Evolutionary conservation across 1,140 invertebrate species (phyloP).

Genomic region (Mylabris phalerata): DNA sequence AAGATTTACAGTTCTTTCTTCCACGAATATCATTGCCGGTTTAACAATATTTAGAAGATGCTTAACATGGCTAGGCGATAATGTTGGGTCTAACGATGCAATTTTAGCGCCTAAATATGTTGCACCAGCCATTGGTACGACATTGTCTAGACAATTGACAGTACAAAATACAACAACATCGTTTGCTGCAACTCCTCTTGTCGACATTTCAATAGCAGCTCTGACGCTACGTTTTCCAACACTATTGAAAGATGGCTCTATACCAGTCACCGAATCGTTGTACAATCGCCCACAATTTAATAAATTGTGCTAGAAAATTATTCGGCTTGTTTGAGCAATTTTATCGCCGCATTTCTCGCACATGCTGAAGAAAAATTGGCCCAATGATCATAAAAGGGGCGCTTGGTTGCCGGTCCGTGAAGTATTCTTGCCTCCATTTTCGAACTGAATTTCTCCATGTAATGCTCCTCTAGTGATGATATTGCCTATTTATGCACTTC

Average conservation of each 20-base stretch:
- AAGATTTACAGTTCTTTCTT: conserved; percentile 13
- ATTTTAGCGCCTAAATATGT: not conserved
- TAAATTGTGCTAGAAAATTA: not conserved
- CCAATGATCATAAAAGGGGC: not conserved
- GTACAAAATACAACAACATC: conserved; percentile 8
- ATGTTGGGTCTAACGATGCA: conserved; percentile 24
- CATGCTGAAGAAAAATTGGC: not conserved
- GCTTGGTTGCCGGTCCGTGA: not conserved
- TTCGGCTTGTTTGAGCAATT: conserved; percentile 16
- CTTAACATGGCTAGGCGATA: conserved; percentile 18
- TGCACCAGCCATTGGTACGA: conserved; percentile 1
- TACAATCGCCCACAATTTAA: not conserved
- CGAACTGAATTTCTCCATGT: too few species aligned
- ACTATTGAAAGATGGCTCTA: conserved; percentile 1
- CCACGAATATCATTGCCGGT: conserved; percentile 32
- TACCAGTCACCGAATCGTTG: not conserved
- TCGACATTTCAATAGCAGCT: conserved; percentile 1
- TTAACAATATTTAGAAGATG: conserved; percentile 21
- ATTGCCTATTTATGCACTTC: too few species aligned
- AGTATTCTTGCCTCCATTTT: not conserved
- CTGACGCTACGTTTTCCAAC: conserved; percentile 3
- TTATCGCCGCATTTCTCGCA: conserved; percentile 9
- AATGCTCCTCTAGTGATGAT: too few species aligned
- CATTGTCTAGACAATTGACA: conserved; percentile 6
- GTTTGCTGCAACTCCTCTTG: conserved; percentile 3